These are phyloP conservation scores for Tyria jacobaeae DNA, from an alignment of 2,888 invertebrate species.

Conservation along the genomic window DNA sequence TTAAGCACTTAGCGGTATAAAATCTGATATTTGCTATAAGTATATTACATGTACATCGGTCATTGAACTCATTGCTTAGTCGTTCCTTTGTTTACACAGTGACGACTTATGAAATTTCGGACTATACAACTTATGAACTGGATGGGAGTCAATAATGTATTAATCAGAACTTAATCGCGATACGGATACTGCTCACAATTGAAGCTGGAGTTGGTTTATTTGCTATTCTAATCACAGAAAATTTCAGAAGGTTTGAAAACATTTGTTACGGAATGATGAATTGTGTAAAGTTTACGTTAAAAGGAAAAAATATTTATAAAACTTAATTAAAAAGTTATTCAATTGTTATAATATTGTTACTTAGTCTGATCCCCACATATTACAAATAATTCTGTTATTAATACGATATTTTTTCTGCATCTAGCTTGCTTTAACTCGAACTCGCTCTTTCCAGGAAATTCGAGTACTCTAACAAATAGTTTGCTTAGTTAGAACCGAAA, in stretches of 20 bases:
- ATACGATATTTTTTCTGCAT: no score
- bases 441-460: no score
- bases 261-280: not conserved
- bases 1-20: constrained; percentile 15
- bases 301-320: not conserved
- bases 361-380: no score
- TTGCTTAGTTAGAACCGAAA: no score
- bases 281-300: not conserved
- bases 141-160: no score
- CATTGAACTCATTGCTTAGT: constrained; percentile 1
- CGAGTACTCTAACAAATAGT: no score
- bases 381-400: no score
- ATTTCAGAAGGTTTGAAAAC: not conserved
- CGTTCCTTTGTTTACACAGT: constrained; percentile 8
- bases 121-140: no score
- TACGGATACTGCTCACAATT: not conserved
- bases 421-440: no score
- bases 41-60: not conserved
- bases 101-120: not conserved
- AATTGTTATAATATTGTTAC: no score
- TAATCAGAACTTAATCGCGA: no score
- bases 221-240: not conserved
- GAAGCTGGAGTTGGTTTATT: not conserved
- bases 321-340: no score
- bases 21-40: not conserved